Evolutionary conservation across 2,113 vertebrate species (phyloP), one percentile per base, ranked within the genome.

Genomic region (Hemibagrus wyckioides): DNA sequence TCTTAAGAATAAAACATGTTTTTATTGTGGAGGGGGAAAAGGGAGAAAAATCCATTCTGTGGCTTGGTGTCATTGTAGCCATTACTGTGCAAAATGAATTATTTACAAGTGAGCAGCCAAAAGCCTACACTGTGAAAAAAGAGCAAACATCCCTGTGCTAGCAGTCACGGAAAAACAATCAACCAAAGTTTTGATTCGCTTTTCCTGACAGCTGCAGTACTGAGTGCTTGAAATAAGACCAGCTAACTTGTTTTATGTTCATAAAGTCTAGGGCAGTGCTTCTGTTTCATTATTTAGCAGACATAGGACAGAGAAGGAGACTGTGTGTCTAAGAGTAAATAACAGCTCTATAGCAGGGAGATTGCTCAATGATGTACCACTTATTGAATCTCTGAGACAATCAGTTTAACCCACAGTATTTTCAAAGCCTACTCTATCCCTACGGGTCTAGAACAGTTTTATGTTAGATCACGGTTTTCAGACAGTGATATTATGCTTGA

Each of bases 201-300:
- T 87, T 87, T 84, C 82, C 82, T 90, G 87, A 90, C 89, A 89
- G 89, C 87, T 90, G 85, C 87, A 90, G 85, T 89, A 86, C 85
- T 73, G 69, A 67, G 82, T 41, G 81, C 84, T 69, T 59, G 89
- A 89, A 89, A 88, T 71, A 80, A 84, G 71, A 82, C 57, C 80
- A 30, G 69, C 87, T 89, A 90, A 90, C 87, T 87, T 90, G 87
- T 87, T 90, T 90, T 90, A 87, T 88, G 89, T 90, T 90, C 87
- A 90, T 90, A 86, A 90, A 88, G 89, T 87, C 82, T 77, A 71
- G 85, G 81, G 85, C 89, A 81, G 87, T 85, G 69, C 82, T 87
- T 56, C 50, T 85, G 87, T 87, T 90, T 87, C 82, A 83, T 86
- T 89, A 87, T 82, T 89, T 90, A 88, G 85, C 82, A 84, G 85